Evolutionary conservation across 2,113 vertebrate species (phyloP).

Genomic region (Mobula hypostoma): DNA sequence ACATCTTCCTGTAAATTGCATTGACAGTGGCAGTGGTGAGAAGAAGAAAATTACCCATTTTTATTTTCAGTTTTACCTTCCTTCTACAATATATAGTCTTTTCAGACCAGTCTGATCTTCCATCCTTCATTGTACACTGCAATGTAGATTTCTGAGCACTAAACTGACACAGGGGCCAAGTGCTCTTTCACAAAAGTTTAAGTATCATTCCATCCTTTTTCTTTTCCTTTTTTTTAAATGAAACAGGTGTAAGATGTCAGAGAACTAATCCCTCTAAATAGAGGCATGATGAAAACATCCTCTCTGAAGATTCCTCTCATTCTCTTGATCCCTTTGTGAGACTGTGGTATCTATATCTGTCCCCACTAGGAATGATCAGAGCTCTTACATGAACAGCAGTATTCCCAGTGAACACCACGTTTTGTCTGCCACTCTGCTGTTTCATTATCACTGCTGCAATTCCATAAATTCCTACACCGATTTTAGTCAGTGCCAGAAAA

Average conservation of each 20-base stretch:
- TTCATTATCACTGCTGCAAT: conserved; percentile 2
- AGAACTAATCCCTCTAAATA: conserved; percentile 28
- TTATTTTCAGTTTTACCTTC: neutral
- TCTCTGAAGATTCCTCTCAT: conserved; percentile 40
- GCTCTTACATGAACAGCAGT: conserved; percentile 27
- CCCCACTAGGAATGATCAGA: conserved; percentile 34
- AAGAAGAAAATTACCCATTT: neutral
- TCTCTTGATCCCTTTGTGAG: conserved; percentile 38
- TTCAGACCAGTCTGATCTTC: neutral
- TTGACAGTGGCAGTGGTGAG: neutral
- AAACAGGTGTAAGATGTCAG: conserved; percentile 1
- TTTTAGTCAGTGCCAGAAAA: conserved; percentile 21
- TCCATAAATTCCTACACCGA: conserved; percentile 15
- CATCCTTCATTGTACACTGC: neutral
- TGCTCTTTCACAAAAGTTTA: neutral
- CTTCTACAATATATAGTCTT: neutral
- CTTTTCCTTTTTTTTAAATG: no score
- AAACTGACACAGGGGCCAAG: neutral
- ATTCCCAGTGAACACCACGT: conserved; percentile 40
- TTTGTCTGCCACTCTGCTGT: conserved; percentile 21
- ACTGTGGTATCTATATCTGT: conserved; percentile 37
- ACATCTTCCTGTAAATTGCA: no score
- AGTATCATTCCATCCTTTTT: no score
- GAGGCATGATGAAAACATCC: conserved; percentile 39
- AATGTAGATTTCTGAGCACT: neutral